A percentile compares a stretch with the other conserved stretches of the same genome.
phyloP scores from a whole-genome alignment of 1,140 invertebrate genomes.

The Lucilia sericata region DNA sequence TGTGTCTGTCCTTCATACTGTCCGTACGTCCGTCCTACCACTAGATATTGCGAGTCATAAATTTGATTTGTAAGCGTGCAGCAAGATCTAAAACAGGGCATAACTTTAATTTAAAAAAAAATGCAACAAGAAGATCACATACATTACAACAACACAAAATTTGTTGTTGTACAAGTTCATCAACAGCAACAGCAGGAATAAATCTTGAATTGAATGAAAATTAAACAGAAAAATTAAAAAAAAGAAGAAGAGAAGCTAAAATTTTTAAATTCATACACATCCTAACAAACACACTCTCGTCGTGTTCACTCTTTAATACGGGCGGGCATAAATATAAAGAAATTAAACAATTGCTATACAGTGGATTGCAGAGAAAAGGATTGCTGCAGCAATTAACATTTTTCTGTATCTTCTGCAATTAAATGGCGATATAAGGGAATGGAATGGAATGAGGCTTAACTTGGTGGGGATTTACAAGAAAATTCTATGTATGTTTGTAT shows the following conservation, averaged over 20 bases:
- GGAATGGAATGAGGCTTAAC: too few species aligned
- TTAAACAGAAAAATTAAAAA: neutral
- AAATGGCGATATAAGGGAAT: too few species aligned
- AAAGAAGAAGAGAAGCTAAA: neutral
- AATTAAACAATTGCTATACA: neutral
- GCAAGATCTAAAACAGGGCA: conserved; percentile 39
- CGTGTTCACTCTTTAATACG: neutral
- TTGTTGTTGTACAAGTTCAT: conserved; percentile 44
- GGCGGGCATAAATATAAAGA: neutral
- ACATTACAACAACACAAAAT: conserved; percentile 34
- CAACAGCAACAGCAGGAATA: conserved; percentile 38
- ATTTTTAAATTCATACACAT: neutral
- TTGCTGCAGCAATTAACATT: too few species aligned
- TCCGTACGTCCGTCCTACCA: neutral
- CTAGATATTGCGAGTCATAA: conserved; percentile 31
- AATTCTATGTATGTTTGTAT: too few species aligned
- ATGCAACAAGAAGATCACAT: neutral
- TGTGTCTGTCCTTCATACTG: neutral
- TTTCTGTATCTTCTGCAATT: too few species aligned
- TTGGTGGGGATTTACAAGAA: too few species aligned
- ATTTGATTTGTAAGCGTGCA: conserved; percentile 36
- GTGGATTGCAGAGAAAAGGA: neutral
- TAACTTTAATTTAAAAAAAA: conserved; percentile 42
- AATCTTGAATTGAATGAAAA: conserved; percentile 39
- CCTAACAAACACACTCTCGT: neutral